Conservation (phyloP, 2,888 invertebrate species). For the Sarcophaga subvicina region DNA sequence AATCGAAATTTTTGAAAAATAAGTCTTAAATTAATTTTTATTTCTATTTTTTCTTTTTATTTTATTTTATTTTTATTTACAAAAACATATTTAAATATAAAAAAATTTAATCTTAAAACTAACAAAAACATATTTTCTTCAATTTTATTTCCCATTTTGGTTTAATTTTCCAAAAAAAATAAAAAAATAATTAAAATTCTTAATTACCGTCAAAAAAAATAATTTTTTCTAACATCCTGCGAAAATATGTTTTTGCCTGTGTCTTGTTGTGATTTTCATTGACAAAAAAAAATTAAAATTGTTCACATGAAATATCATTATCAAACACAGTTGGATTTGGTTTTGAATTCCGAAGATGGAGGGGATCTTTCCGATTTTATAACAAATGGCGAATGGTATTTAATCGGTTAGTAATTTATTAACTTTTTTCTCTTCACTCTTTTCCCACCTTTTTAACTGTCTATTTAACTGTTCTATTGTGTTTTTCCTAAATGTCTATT, state of each 20-base stretch:
- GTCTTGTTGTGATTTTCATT: conserved; percentile 68
- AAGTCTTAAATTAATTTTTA: conserved; percentile 2
- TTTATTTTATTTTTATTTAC: not conserved
- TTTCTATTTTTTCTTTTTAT: not conserved
- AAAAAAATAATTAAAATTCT: conserved; percentile 29
- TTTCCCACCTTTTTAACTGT: conserved; percentile 34
- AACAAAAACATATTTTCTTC: conserved; percentile 69
- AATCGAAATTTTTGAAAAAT: not conserved
- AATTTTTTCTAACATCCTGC: conserved; percentile 39
- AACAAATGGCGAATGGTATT: conserved; percentile 99
- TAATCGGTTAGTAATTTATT: conserved; percentile 88
- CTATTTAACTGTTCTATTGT: conserved; percentile 36
- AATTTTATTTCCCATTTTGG: conserved; percentile 49
- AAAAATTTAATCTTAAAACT: conserved; percentile 55
- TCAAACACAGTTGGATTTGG: conserved; percentile 92
- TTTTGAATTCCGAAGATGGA: conserved; percentile 95
- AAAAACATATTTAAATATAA: not conserved
- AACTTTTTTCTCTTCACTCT: conserved; percentile 48
- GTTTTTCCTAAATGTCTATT: conserved; percentile 12
- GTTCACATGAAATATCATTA: conserved; percentile 60
- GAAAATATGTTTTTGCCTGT: conserved; percentile 70
- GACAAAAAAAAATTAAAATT: conserved; percentile 58
- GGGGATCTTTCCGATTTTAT: conserved; percentile 99
- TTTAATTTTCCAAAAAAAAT: conserved; percentile 39
- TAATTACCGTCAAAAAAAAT: conserved; percentile 50